A percentile compares a stretch with the other conserved stretches of the same genome.
Evolutionary conservation across 2,797 vertebrate species (phyloP).

Genomic region (Trematomus bernacchii): DNA sequence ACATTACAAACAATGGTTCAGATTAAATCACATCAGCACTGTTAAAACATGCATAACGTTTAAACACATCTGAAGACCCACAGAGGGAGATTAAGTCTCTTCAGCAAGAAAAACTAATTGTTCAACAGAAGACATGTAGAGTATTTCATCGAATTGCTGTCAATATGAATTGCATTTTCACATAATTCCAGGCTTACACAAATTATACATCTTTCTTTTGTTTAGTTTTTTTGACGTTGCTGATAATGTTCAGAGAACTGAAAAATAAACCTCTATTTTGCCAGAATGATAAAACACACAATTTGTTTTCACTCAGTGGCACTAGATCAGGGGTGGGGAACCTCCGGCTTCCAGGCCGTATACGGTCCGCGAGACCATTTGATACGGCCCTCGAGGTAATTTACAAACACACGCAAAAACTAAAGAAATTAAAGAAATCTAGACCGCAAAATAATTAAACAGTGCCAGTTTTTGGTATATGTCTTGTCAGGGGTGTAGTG

Average conservation of each 20-base stretch:
- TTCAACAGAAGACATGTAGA: neutral
- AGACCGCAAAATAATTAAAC: too few relatives aligned
- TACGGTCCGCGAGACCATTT: too few relatives aligned
- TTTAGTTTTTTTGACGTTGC: neutral
- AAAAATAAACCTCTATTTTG: neutral
- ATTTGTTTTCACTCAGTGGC: conserved; percentile 4
- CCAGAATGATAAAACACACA: neutral
- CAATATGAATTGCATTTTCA: conserved; percentile 22
- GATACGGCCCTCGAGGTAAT: too few relatives aligned
- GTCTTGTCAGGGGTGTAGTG: too few relatives aligned
- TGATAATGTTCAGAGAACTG: neutral
- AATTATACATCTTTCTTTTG: neutral
- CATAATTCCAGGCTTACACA: conserved; percentile 5
- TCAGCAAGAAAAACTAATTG: conserved; percentile 15
- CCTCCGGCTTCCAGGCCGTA: too few relatives aligned
- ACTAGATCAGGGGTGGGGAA: neutral
- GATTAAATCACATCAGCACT: conserved; percentile 21
- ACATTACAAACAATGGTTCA: conserved; percentile 18
- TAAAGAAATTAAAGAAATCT: too few relatives aligned
- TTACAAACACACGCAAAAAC: too few relatives aligned
- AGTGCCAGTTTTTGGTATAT: too few relatives aligned
- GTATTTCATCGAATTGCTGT: conserved; percentile 20
- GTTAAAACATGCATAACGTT: neutral
- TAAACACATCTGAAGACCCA: neutral
- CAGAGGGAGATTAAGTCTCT: conserved; percentile 12